These are phyloP conservation scores for Mandrillus leucophaeus DNA, from an alignment of 2,113 vertebrate genomes.

Conservation along the genomic window DNA sequence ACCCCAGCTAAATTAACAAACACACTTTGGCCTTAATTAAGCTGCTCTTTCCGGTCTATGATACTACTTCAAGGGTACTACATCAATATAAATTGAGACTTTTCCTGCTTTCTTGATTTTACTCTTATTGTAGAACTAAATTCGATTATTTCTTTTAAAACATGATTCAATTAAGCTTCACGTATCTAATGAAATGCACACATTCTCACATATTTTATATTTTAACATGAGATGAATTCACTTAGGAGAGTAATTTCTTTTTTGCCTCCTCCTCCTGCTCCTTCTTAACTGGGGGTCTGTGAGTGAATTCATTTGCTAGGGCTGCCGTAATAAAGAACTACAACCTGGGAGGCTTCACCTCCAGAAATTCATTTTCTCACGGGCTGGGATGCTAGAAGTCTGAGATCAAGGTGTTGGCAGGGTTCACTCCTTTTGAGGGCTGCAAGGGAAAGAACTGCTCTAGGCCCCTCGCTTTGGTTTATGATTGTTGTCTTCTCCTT, in stretches of 20 bases:
- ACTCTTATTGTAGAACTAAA: background rate
- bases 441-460: background rate
- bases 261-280: background rate
- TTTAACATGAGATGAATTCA: background rate
- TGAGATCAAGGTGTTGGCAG: background rate
- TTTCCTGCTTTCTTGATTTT: background rate
- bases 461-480: background rate
- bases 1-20: conserved; percentile 64
- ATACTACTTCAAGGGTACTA: background rate
- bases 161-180: background rate
- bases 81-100: background rate
- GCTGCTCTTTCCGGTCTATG: conserved; percentile 60
- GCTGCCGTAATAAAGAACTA: background rate
- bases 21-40: conserved; percentile 61
- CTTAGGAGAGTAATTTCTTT: background rate
- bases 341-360: fast-evolving
- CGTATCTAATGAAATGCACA: conserved; percentile 4
- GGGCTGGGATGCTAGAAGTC: background rate
- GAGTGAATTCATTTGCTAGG: background rate
- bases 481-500: background rate
- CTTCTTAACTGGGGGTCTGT: background rate
- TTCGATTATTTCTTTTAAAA: conserved; percentile 31
- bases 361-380: background rate
- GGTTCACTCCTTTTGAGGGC: background rate
- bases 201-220: background rate